Percentiles rank a stretch among this genome's conserved stretches.
Evolutionary conservation across 2,113 vertebrate genomes (phyloP).

Genomic region (Suncus etruscus): DNA sequence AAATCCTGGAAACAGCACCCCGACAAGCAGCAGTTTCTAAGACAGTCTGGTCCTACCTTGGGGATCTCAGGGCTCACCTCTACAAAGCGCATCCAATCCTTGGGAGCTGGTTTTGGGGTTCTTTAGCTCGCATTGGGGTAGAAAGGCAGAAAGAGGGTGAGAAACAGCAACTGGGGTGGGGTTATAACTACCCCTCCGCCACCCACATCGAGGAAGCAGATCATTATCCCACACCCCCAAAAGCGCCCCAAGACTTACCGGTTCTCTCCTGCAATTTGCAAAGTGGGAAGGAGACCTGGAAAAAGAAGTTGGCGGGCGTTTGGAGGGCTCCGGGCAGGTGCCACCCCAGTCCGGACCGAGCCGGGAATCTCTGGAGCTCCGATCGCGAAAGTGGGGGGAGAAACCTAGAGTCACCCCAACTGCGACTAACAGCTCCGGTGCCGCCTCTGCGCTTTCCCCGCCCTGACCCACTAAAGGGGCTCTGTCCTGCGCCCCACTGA

Average conservation of each 20-base stretch:
- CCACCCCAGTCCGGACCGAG: background rate
- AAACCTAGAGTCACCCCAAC: no score
- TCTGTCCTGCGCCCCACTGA: background rate
- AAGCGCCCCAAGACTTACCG: constrained; percentile 22
- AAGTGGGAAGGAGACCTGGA: constrained; percentile 40
- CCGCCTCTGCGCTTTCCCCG: no score
- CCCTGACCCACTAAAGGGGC: background rate
- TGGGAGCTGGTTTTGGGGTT: background rate
- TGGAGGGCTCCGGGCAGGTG: background rate
- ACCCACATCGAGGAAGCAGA: background rate
- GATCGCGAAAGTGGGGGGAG: no score
- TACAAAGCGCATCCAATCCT: background rate
- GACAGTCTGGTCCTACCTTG: constrained; percentile 1
- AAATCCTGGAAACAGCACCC: background rate
- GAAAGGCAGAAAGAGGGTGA: background rate
- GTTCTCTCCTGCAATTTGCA: constrained; percentile 24
- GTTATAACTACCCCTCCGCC: background rate
- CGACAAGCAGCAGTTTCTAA: background rate
- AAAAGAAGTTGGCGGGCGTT: constrained; percentile 49
- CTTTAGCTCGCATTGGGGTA: background rate
- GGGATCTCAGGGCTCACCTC: background rate
- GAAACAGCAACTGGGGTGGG: no score
- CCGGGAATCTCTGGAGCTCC: background rate
- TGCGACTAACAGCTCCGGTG: no score
- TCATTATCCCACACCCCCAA: background rate